Conservation (phyloP, 1,140 invertebrate species). For the Globodera ellingtonae region DNA sequence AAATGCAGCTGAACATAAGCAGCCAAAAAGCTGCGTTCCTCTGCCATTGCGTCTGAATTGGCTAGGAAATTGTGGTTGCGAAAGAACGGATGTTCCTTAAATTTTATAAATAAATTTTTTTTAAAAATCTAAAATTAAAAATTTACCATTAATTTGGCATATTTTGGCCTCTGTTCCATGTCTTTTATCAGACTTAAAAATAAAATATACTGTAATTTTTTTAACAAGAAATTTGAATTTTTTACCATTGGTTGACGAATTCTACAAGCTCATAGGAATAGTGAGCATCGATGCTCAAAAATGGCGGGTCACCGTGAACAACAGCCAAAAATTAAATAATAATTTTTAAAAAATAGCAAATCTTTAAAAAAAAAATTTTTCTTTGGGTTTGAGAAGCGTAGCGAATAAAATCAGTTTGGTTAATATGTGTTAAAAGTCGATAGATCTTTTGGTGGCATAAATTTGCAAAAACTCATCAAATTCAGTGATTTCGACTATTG, state of each 20-base stretch:
- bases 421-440: neutral
- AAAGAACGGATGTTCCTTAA: neutral
- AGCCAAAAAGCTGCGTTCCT: neutral
- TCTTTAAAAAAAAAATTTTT: too few species aligned
- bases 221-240: neutral
- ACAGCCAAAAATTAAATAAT: neutral
- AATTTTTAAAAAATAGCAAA: too few species aligned
- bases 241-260: constrained; percentile 24
- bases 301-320: constrained; percentile 28
- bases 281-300: constrained; percentile 6
- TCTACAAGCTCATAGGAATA: constrained; percentile 26
- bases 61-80: neutral
- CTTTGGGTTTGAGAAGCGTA: too few species aligned
- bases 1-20: too few species aligned
- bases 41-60: neutral
- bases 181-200: neutral
- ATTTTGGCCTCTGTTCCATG: neutral
- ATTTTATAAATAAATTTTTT: neutral
- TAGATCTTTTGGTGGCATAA: too few species aligned
- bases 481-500: too few species aligned
- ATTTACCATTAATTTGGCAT: neutral
- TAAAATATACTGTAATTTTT: neutral
- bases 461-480: too few species aligned
- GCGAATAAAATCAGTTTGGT: neutral
- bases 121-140: neutral